phyloP scores from a whole-genome alignment of 1,140 invertebrate genomes.

The Eumeta japonica region DNA sequence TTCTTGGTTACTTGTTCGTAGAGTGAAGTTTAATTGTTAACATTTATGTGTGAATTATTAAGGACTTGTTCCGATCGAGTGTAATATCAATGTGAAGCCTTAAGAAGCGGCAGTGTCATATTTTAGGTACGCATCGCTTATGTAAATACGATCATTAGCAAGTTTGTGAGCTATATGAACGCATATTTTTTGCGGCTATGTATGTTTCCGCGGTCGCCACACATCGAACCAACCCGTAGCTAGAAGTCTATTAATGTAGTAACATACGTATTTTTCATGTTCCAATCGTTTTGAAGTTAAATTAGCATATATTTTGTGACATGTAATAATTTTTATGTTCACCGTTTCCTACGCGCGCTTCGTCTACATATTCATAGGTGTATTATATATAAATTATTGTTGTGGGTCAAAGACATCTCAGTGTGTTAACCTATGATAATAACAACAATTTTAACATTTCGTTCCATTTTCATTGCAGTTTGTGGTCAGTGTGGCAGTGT shows the following conservation, averaged over 20 bases:
- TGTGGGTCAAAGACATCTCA: constrained; percentile 54
- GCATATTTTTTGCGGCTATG: constrained; percentile 54
- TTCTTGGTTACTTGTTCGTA: constrained; percentile 46
- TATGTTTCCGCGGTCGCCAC: constrained; percentile 29
- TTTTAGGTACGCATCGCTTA: constrained; percentile 13
- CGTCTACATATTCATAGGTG: too few species aligned
- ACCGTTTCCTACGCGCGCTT: constrained; percentile 46
- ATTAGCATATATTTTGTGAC: too few species aligned
- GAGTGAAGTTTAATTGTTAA: too few species aligned
- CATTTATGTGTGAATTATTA: constrained; percentile 39
- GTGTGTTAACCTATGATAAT: constrained; percentile 34
- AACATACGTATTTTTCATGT: constrained; percentile 30
- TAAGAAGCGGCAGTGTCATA: constrained; percentile 19
- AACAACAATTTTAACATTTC: constrained; percentile 24
- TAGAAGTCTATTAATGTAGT: constrained; percentile 30
- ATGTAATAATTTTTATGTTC: too few species aligned
- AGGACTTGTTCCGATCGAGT: constrained; percentile 34
- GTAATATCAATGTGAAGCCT: constrained; percentile 17
- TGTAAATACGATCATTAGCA: constrained; percentile 39
- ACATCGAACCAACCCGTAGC: constrained; percentile 23
- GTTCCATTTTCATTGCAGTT: constrained; percentile 42
- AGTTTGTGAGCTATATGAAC: constrained; percentile 50
- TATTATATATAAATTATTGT: constrained; percentile 51
- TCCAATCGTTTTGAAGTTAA: too few species aligned
- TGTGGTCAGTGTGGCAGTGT: constrained; percentile 18